Evolutionary conservation across 2,888 invertebrate genomes (phyloP).

Genomic region (Mesopsocus fuscifrons): DNA sequence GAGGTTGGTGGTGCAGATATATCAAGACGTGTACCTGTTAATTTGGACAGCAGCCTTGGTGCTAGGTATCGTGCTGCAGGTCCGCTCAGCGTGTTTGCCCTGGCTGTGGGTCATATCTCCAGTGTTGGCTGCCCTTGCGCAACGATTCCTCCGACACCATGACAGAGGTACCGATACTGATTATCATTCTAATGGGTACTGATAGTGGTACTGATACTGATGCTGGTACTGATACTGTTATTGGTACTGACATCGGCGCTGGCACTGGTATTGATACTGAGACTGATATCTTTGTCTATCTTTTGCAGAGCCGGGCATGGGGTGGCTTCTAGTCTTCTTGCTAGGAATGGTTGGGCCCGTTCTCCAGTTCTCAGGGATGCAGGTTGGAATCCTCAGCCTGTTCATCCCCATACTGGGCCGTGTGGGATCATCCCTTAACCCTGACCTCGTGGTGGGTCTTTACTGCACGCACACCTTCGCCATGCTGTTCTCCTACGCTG

Average conservation of each 20-base stretch:
- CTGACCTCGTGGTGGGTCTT: constrained; percentile 34
- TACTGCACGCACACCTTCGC: constrained; percentile 17
- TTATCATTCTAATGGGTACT: too few relatives aligned
- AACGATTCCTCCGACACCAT: not conserved
- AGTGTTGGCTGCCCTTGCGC: constrained; percentile 31
- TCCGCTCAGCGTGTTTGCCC: constrained; percentile 49
- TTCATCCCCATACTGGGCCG: constrained; percentile 71
- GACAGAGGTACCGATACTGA: not conserved
- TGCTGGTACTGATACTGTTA: too few relatives aligned
- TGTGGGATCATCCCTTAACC: constrained; percentile 44
- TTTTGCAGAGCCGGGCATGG: constrained; percentile 27
- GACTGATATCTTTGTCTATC: too few relatives aligned
- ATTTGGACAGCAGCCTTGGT: constrained; percentile 35
- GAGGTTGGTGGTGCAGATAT: constrained; percentile 35
- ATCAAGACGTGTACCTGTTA: constrained; percentile 34
- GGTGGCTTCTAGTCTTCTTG: constrained; percentile 35
- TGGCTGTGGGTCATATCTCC: constrained; percentile 43
- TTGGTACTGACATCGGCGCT: too few relatives aligned
- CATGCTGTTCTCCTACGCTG: constrained; percentile 18
- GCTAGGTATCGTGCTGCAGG: constrained; percentile 32
- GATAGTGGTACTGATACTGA: too few relatives aligned
- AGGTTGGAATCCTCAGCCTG: constrained; percentile 46
- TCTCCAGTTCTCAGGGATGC: constrained; percentile 47
- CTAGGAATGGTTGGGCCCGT: constrained; percentile 36
- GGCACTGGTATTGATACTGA: too few relatives aligned